Evolutionary conservation across 2,888 invertebrate species (phyloP).

Genomic region (Merodon equestris): DNA sequence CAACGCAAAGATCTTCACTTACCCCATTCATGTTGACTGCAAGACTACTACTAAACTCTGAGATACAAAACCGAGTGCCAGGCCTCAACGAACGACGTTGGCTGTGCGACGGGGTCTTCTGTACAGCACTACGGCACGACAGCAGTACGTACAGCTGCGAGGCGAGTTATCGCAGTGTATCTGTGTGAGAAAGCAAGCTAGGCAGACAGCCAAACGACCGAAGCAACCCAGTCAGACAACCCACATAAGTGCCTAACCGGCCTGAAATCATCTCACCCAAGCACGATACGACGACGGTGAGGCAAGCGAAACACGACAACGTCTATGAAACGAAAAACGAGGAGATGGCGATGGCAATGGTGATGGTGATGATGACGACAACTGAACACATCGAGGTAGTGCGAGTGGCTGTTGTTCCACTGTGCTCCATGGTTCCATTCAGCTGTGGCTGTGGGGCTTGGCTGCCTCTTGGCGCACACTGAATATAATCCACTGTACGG

Average conservation of each 20-base stretch:
- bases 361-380: no score
- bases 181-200: slow-evolving; percentile 52
- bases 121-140: background rate
- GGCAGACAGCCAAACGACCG: slow-evolving; percentile 59
- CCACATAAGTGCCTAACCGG: slow-evolving; percentile 66
- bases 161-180: no score
- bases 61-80: slow-evolving; percentile 42
- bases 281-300: no score
- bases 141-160: slow-evolving; percentile 6
- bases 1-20: slow-evolving; percentile 61
- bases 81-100: slow-evolving; percentile 44
- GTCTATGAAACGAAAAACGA: no score
- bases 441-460: slow-evolving; percentile 48
- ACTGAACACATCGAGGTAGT: no score
- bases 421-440: slow-evolving; percentile 32
- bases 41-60: slow-evolving; percentile 68
- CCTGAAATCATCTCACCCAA: slow-evolving; percentile 65
- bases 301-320: no score
- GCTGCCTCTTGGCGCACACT: slow-evolving; percentile 35
- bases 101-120: slow-evolving; percentile 36
- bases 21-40: slow-evolving; percentile 69
- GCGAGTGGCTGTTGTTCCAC: background rate
- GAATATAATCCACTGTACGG: slow-evolving; percentile 29
- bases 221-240: slow-evolving; percentile 44
- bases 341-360: no score